phyloP scores from a whole-genome alignment of 2,797 vertebrate genomes.

The Podarcis siculus region DNA sequence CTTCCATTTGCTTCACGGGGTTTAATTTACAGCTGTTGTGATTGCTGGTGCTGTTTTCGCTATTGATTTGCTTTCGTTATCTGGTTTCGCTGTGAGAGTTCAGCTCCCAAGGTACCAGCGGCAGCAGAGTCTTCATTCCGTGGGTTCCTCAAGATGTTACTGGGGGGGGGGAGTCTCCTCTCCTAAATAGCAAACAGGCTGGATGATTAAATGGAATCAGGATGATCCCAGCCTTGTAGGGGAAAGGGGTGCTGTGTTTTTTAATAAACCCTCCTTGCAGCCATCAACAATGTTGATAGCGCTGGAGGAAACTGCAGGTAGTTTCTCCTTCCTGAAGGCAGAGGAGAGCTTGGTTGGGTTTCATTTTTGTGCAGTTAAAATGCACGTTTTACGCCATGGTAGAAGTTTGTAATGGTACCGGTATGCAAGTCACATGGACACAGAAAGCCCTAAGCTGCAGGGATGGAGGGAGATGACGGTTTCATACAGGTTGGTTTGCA shows the following conservation, averaged over 20 bases:
- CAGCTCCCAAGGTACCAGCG: not conserved
- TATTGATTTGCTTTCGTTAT: slow-evolving; percentile 14
- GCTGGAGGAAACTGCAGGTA: not conserved
- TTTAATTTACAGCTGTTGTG: slow-evolving; percentile 23
- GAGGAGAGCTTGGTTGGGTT: too few species aligned
- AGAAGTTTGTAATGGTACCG: too few species aligned
- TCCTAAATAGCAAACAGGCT: not conserved
- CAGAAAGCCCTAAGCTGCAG: too few species aligned
- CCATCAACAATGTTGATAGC: not conserved
- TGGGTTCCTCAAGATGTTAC: not conserved
- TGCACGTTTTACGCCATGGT: too few species aligned
- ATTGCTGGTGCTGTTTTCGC: not conserved
- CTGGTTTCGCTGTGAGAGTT: not conserved
- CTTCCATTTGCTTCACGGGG: slow-evolving; percentile 21
- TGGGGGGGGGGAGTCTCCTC: too few species aligned
- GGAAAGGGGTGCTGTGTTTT: too few species aligned
- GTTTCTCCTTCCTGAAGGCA: not conserved
- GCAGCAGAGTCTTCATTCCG: not conserved
- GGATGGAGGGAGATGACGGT: too few species aligned
- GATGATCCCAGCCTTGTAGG: not conserved
- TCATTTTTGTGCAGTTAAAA: too few species aligned
- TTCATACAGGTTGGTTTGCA: not conserved
- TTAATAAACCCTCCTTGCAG: too few species aligned
- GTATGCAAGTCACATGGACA: too few species aligned
- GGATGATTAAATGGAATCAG: not conserved